phyloP scores from a whole-genome alignment of 2,113 vertebrate species.

The Tragelaphus strepsiceros region DNA sequence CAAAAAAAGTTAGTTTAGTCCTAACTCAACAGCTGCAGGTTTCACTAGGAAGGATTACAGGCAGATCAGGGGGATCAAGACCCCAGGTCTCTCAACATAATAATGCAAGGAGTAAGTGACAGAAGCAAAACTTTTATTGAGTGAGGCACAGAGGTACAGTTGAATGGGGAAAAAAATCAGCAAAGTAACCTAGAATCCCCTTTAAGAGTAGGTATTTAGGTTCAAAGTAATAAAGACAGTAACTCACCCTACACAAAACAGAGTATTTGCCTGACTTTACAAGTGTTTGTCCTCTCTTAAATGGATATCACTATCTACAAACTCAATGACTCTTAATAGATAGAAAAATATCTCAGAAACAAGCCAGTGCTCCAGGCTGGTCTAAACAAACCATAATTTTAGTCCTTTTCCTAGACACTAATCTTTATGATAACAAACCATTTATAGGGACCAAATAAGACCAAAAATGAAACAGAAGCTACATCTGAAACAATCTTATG shows the following conservation, averaged over 20 bases:
- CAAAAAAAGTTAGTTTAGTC: constrained; percentile 34
- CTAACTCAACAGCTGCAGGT: constrained; percentile 1
- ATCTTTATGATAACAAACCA: background rate
- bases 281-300: background rate
- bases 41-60: constrained; percentile 11
- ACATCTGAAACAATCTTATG: background rate
- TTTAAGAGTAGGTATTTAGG: background rate
- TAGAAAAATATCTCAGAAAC: background rate
- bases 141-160: background rate
- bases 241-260: background rate
- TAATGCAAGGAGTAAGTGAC: background rate
- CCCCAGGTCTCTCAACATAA: background rate
- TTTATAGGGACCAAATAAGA: background rate
- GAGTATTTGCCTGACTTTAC: background rate
- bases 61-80: background rate
- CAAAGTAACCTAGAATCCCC: background rate
- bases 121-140: background rate
- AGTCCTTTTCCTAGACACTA: background rate
- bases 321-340: background rate
- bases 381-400: background rate
- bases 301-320: background rate
- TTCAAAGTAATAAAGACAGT: constrained; percentile 2
- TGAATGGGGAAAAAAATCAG: background rate
- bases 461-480: constrained; percentile 14
- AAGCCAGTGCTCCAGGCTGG: background rate